A percentile compares a stretch with the other conserved stretches of the same genome.
phyloP scores from a whole-genome alignment of 2,113 vertebrate genomes.

The Hippolais icterina region DNA sequence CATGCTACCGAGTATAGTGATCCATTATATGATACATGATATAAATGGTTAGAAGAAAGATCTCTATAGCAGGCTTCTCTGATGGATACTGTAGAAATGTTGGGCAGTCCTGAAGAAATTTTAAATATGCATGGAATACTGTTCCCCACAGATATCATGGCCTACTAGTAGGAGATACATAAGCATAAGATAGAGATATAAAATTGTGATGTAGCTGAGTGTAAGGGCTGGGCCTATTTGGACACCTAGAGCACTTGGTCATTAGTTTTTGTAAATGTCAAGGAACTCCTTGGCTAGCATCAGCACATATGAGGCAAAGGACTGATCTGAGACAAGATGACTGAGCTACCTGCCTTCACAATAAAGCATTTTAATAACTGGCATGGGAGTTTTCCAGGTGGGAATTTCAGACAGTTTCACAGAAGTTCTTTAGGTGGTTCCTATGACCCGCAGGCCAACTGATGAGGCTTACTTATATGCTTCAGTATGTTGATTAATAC shows the following conservation, averaged over 20 bases:
- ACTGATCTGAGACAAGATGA: neutral
- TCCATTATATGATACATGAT: accelerated
- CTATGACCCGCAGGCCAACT: neutral
- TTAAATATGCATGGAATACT: neutral
- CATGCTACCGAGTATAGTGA: neutral
- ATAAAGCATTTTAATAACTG: neutral
- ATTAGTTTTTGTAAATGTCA: neutral
- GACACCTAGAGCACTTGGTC: neutral
- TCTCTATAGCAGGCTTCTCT: neutral
- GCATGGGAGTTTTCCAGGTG: neutral
- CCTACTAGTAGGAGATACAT: neutral
- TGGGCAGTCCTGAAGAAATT: neutral
- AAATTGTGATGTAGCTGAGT: neutral
- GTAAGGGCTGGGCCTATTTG: neutral
- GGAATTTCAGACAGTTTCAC: neutral
- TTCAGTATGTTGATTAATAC: neutral
- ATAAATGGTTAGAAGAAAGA: neutral
- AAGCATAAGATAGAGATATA: neutral
- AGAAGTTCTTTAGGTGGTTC: neutral
- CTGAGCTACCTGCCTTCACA: neutral
- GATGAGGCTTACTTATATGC: neutral
- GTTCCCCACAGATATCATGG: neutral
- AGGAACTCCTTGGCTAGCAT: neutral
- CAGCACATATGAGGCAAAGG: neutral
- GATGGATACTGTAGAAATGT: neutral